Evolutionary conservation across 1,140 invertebrate genomes (phyloP).

Genomic region (Neuroterus valhalla): DNA sequence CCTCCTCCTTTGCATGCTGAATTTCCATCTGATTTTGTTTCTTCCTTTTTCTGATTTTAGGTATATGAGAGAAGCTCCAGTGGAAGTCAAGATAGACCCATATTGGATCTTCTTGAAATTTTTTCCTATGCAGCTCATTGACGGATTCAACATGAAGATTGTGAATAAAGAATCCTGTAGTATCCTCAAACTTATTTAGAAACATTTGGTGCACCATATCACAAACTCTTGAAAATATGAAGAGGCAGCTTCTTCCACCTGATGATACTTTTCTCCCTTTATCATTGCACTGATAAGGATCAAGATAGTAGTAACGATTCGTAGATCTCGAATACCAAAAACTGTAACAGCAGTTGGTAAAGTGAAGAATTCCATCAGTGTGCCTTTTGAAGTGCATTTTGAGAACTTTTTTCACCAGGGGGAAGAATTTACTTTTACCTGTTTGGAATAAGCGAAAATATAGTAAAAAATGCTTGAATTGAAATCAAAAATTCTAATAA

Average conservation of each 20-base stretch:
- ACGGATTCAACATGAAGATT: slow-evolving; percentile 67
- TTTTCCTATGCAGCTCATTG: slow-evolving; percentile 48
- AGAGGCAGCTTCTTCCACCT: slow-evolving; percentile 58
- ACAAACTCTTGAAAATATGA: slow-evolving; percentile 59
- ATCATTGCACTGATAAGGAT: slow-evolving; percentile 66
- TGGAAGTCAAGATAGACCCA: slow-evolving; percentile 72
- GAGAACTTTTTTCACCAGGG: slow-evolving; percentile 52
- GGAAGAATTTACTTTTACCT: slow-evolving; percentile 38
- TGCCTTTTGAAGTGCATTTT: slow-evolving; percentile 57
- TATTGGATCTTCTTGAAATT: slow-evolving; percentile 68
- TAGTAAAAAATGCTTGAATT: background rate
- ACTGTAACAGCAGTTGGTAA: slow-evolving; percentile 72
- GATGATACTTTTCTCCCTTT: slow-evolving; percentile 51
- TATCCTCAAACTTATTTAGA: slow-evolving; percentile 56
- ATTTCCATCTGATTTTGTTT: slow-evolving; percentile 32
- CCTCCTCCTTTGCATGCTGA: background rate
- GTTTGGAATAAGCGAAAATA: background rate
- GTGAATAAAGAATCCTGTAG: slow-evolving; percentile 70
- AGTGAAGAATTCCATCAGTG: slow-evolving; percentile 65
- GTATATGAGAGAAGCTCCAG: slow-evolving; percentile 59
- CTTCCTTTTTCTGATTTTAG: slow-evolving; percentile 36
- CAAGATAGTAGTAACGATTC: slow-evolving; percentile 67
- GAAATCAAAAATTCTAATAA: too few species aligned
- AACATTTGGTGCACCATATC: slow-evolving; percentile 65
- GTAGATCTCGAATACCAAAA: slow-evolving; percentile 69